A percentile compares a stretch with the other conserved stretches of the same genome.
Evolutionary conservation across 2,113 vertebrate genomes (phyloP).

Genomic region (Seriola quinqueradiata): DNA sequence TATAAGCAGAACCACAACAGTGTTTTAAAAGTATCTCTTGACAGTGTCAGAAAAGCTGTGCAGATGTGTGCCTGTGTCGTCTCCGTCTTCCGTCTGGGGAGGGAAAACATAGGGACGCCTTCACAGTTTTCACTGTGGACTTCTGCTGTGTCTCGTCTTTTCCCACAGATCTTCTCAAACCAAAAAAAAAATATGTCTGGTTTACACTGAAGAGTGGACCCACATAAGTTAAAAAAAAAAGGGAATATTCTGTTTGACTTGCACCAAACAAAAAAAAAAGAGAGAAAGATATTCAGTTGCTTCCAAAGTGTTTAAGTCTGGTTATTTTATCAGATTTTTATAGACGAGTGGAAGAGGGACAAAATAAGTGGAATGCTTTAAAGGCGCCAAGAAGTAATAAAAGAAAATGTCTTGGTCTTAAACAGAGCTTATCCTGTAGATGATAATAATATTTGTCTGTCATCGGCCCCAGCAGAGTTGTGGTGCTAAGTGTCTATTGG

Average conservation of each 20-base stretch:
- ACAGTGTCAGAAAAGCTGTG: slow-evolving; percentile 70
- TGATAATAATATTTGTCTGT: slow-evolving; percentile 44
- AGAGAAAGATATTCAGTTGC: slow-evolving; percentile 43
- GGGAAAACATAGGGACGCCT: slow-evolving; percentile 57
- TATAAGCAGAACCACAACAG: slow-evolving; percentile 71
- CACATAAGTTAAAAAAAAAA: slow-evolving; percentile 15
- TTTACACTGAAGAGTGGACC: slow-evolving; percentile 62
- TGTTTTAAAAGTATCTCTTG: slow-evolving; percentile 75
- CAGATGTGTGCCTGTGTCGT: slow-evolving; percentile 63
- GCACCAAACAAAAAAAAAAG: slow-evolving; percentile 32
- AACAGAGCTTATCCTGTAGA: slow-evolving; percentile 46
- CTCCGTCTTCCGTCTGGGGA: slow-evolving; percentile 56
- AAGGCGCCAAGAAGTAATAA: slow-evolving; percentile 64
- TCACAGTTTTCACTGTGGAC: slow-evolving; percentile 56
- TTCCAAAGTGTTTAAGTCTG: slow-evolving; percentile 65
- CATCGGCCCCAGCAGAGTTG: slow-evolving; percentile 7
- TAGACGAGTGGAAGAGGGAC: slow-evolving; percentile 44
- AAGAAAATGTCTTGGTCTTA: slow-evolving; percentile 57
- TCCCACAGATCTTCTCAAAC: slow-evolving; percentile 63
- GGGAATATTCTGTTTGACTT: slow-evolving; percentile 25
- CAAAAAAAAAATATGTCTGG: slow-evolving; percentile 74
- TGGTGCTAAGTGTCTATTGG: slow-evolving; percentile 13
- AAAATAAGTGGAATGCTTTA: slow-evolving; percentile 63
- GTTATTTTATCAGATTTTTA: slow-evolving; percentile 69
- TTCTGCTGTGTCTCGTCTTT: slow-evolving; percentile 46